Evolutionary conservation across 2,113 vertebrate species (phyloP).

Genomic region (Mustela lutreola): DNA sequence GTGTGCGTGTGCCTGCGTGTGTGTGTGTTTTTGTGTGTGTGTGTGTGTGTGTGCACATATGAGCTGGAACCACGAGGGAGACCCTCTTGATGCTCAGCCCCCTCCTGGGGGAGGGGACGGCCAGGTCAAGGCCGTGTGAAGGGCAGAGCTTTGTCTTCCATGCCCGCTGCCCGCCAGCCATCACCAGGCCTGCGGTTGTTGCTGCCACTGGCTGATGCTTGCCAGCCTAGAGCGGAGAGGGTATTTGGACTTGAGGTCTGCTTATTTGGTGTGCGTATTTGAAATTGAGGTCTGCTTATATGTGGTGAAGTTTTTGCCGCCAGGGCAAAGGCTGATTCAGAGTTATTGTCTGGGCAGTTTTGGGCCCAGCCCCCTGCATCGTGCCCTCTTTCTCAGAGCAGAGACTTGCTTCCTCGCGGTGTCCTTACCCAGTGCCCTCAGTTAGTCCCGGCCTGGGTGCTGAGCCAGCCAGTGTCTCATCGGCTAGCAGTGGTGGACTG

Average conservation of each 20-base stretch:
- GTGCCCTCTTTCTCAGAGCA: not conserved
- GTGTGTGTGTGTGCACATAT: not conserved
- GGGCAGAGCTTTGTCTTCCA: not conserved
- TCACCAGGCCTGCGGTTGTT: not conserved
- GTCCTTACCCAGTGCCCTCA: not conserved
- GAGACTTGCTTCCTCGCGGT: not conserved
- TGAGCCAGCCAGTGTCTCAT: not conserved
- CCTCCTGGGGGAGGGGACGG: not conserved
- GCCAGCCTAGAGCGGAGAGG: not conserved
- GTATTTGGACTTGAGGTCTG: too few species aligned
- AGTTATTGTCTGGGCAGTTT: not conserved
- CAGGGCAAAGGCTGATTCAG: not conserved
- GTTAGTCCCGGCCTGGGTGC: not conserved
- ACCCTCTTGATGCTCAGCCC: not conserved
- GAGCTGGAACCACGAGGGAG: not conserved
- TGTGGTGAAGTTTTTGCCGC: too few species aligned
- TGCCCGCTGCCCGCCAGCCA: rapidly evolving
- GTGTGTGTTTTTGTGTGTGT: too few species aligned
- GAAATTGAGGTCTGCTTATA: too few species aligned
- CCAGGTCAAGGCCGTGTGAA: rapidly evolving
- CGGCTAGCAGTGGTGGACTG: rapidly evolving
- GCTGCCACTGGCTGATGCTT: rapidly evolving
- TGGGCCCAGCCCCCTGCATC: rapidly evolving
- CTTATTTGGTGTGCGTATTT: too few species aligned
- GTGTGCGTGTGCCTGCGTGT: too few species aligned